These are phyloP conservation scores for Xenus cinereus DNA, from an alignment of 2,113 vertebrate genomes.

Conservation along the genomic window DNA sequence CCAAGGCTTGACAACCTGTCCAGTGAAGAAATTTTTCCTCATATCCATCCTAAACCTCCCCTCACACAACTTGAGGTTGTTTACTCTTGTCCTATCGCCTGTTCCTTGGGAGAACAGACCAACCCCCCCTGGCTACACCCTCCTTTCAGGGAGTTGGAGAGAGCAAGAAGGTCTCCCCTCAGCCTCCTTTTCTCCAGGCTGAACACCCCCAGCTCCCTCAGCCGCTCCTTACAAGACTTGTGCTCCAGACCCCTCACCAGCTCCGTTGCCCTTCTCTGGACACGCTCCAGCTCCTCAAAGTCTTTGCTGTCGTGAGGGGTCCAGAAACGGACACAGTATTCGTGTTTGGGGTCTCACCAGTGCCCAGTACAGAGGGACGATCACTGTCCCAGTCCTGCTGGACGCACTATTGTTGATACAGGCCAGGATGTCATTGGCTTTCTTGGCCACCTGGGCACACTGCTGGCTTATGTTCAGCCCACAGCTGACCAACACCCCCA, in stretches of 20 bases:
- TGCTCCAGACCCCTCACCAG: background rate
- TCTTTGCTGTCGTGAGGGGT: background rate
- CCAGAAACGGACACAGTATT: background rate
- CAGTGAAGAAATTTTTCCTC: background rate
- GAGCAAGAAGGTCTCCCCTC: background rate
- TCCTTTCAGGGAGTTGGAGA: background rate
- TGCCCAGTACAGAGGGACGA: background rate
- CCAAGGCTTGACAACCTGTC: too few relatives aligned
- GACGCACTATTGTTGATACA: too few relatives aligned
- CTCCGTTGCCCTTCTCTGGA: background rate
- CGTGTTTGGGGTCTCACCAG: background rate
- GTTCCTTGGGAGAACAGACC: too few relatives aligned
- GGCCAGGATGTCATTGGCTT: too few relatives aligned
- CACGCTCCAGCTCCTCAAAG: background rate
- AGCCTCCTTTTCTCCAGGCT: background rate
- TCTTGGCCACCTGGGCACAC: too few relatives aligned
- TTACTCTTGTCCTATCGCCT: background rate
- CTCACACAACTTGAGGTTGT: rapidly evolving
- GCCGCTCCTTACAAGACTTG: too few relatives aligned
- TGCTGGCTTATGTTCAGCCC: too few relatives aligned
- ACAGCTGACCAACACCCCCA: too few relatives aligned
- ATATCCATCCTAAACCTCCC: background rate
- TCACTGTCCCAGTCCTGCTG: too few relatives aligned
- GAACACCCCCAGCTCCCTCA: too few relatives aligned
- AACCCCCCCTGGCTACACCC: background rate